Evolutionary conservation across 2,113 vertebrate species (phyloP).

Genomic region (Apodemus sylvaticus): DNA sequence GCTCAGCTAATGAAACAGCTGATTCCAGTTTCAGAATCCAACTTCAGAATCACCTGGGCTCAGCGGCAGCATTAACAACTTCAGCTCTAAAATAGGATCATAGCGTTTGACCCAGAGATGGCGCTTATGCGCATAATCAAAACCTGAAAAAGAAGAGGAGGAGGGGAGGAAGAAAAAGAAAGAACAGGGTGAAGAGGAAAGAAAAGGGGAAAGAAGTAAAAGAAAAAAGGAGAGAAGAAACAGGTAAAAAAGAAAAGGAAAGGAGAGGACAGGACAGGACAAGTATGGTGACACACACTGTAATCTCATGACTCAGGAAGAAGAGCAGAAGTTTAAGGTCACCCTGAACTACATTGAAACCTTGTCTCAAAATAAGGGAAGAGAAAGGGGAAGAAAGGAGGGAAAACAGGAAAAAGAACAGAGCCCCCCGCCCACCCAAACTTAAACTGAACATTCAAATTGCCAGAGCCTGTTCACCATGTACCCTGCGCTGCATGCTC

Average conservation of each 20-base stretch:
- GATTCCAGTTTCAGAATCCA: not conserved
- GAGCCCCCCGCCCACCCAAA: not conserved
- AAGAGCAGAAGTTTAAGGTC: not conserved
- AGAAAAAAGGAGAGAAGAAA: not conserved
- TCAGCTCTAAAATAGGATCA: not conserved
- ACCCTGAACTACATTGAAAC: not conserved
- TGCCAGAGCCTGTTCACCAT: not conserved
- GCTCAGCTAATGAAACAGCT: constrained; percentile 18
- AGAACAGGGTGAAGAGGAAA: not conserved
- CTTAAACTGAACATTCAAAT: not conserved
- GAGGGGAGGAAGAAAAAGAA: not conserved
- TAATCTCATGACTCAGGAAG: not conserved
- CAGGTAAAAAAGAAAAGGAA: not conserved
- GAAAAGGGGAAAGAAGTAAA: too few species aligned
- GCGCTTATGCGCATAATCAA: not conserved
- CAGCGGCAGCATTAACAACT: not conserved
- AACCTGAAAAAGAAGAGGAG: not conserved
- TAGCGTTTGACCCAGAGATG: not conserved
- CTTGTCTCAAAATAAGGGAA: not conserved
- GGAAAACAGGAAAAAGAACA: not conserved
- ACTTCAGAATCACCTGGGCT: not conserved
- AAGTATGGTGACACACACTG: not conserved
- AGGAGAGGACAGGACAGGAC: not conserved
- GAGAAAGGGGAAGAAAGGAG: not conserved
- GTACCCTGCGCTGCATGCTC: not conserved